These are phyloP conservation scores for Pollenia labialis DNA, from an alignment of 2,888 invertebrate species.

Conservation along the genomic window DNA sequence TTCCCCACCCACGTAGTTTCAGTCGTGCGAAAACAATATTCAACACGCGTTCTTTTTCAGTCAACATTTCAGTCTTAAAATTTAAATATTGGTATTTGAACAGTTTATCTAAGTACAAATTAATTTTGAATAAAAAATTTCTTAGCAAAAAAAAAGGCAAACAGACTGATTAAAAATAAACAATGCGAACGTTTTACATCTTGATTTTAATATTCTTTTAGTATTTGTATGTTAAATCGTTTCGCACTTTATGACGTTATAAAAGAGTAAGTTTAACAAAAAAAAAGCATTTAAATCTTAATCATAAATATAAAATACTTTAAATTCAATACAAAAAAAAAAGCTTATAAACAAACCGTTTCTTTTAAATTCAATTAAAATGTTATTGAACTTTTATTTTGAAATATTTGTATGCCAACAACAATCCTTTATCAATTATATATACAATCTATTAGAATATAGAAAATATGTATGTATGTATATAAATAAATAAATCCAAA, in stretches of 20 bases:
- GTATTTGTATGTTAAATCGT: slow-evolving; percentile 30
- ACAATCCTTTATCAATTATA: slow-evolving; percentile 3
- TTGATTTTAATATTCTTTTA: slow-evolving; percentile 35
- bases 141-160: slow-evolving; percentile 6
- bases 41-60: too few relatives aligned
- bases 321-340: neutral
- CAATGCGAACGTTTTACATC: slow-evolving; percentile 7
- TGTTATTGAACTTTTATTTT: too few relatives aligned
- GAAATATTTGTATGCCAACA: neutral
- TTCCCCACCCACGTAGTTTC: too few relatives aligned
- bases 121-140: neutral
- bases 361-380: too few relatives aligned
- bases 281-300: neutral
- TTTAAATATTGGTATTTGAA: slow-evolving; percentile 27
- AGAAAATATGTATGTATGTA: neutral
- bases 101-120: slow-evolving; percentile 9
- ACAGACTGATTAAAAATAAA: slow-evolving; percentile 4
- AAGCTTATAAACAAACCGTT: too few relatives aligned
- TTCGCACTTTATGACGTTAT: neutral
- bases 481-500: neutral
- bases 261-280: slow-evolving; percentile 4
- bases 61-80: too few relatives aligned
- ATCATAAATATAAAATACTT: neutral
- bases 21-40: too few relatives aligned
- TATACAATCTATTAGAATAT: neutral